Evolutionary conservation across 2,113 vertebrate genomes (phyloP).

Genomic region (Pardalotus punctatus): DNA sequence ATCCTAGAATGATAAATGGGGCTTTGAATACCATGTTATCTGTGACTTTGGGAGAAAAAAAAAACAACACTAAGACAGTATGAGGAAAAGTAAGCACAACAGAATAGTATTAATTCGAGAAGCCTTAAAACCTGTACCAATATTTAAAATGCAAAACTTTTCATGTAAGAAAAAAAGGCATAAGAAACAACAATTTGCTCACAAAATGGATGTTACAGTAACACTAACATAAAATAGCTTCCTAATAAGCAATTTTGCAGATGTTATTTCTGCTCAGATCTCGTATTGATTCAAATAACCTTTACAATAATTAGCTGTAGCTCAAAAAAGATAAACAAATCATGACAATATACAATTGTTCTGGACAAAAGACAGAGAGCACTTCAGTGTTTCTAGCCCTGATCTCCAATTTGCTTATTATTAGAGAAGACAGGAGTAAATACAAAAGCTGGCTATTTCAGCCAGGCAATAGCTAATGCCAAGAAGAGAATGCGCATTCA

Average conservation of each 20-base stretch:
- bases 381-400: conserved; percentile 83
- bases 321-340: conserved; percentile 74
- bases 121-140: not conserved
- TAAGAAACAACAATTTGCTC: conserved; percentile 56
- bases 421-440: conserved; percentile 90
- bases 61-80: not conserved
- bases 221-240: conserved; percentile 54
- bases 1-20: conserved; percentile 22
- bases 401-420: conserved; percentile 95
- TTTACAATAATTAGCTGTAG: conserved; percentile 69
- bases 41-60: not conserved
- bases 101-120: conserved; percentile 31
- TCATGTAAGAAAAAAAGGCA: not conserved
- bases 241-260: conserved; percentile 73
- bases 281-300: conserved; percentile 65
- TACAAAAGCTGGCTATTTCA: conserved; percentile 92
- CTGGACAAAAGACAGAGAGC: conserved; percentile 77
- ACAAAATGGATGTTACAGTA: conserved; percentile 63
- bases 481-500: conserved; percentile 90
- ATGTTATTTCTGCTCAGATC: conserved; percentile 68
- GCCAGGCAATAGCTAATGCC: conserved; percentile 81
- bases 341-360: conserved; percentile 80
- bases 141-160: conserved; percentile 50
- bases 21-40: conserved; percentile 7
- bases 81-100: conserved; percentile 24